Base-by-base conservation (phyloP, 1,140 invertebrate genomes). In the Hycleus phaleratus region DNA sequence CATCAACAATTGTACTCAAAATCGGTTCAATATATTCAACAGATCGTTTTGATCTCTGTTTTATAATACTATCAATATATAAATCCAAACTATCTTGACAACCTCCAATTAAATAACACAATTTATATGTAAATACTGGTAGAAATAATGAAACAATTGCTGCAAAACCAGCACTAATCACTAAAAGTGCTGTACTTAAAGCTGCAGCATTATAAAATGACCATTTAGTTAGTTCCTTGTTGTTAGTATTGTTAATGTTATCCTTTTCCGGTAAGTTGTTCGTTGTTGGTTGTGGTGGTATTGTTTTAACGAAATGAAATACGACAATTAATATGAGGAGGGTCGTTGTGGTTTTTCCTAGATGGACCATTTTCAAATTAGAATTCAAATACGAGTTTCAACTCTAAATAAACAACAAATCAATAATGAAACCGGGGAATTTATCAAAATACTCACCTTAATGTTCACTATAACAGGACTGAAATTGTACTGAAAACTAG, bases 41-140 rank as follows among this genome's bases (percentile, higher is more conserved):
- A 47, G 65, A 56, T 39, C 64, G 46, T 62, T 58, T 58, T 58
- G 56, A 10, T 61, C 64, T 46, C 53, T 56, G 52, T 24, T 48
- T 44, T n/a, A 49, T 42, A 11, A 10, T 11, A 42, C 11, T 42
- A 49, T 67, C 61, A 8, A 69, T 59, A 38, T 66, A 66, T 24
- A 54, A 52, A 43, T 65, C 61, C 38, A 72, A 48, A 39, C 61
- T 59, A 32, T 67, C 57, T 38, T 65, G 57, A 46, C 70, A 72
- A 43, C 56, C 63, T 25, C 70, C 70, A 38, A 72, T 49, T 12
- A 69, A 32, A 50, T 68, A 68, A 51, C 70, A 72, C 8, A 70
- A 51, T 46, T 71, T 71, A 55, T 68, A 69, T 3, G 61, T 58
- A 47, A 66, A 61, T 11, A 69, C 24, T 1, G 68, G 66, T 40